phyloP scores from a whole-genome alignment of 2,888 invertebrate species.

The Drosophila fungiperda region DNA sequence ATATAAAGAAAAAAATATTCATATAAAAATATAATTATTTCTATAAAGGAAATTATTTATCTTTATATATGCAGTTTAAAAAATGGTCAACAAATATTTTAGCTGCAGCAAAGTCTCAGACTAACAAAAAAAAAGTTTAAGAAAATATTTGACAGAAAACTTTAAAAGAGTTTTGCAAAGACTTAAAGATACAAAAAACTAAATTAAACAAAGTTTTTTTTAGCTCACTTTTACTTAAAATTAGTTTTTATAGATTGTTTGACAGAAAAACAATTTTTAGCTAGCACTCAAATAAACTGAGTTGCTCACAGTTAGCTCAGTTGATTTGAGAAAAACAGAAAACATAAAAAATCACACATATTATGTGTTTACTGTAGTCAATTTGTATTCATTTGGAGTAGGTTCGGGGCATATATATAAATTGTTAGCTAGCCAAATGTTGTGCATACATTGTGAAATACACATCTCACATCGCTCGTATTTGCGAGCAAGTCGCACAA shows the following conservation, averaged over 20 bases:
- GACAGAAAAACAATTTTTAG: neutral
- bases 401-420: conserved; percentile 15
- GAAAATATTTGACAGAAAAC: neutral
- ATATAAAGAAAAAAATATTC: neutral
- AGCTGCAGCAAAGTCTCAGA: neutral
- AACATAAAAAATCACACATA: neutral
- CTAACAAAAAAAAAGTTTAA: neutral
- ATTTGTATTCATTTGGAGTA: conserved; percentile 2
- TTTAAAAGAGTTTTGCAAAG: neutral
- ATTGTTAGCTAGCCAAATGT: conserved; percentile 53
- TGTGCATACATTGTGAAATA: conserved; percentile 50
- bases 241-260: neutral
- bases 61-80: neutral
- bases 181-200: neutral
- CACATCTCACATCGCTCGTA: conserved; percentile 46
- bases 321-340: too few relatives aligned
- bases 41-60: neutral
- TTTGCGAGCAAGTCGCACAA: conserved; percentile 37
- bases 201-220: neutral
- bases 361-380: neutral
- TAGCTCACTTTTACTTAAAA: neutral
- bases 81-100: neutral
- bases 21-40: neutral
- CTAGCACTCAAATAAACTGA: neutral
- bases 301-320: neutral